Evolutionary conservation across 2,797 vertebrate species (phyloP), one percentile per base, ranked within the genome.

Genomic region (Sebastolobus alascanus): DNA sequence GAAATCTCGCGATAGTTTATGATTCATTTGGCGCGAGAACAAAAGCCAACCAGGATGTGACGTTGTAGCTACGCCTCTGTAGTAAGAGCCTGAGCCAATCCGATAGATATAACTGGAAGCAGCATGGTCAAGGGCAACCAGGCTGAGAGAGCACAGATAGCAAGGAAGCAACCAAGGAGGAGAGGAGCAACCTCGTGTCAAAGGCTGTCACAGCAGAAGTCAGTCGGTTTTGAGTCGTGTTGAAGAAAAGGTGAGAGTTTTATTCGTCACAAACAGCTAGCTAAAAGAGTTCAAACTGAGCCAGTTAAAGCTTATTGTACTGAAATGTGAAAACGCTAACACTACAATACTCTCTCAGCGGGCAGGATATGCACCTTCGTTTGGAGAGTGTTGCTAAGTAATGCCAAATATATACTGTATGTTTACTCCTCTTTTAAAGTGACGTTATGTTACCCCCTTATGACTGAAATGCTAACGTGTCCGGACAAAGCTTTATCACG

Each of bases 191-290:
- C 74, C 76, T 59, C 70, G 85, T 82, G 83, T 78, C 38, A 3
- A 11, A 52, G 22, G 22, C 82, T 54, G 74, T 76, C 38, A 71
- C 3, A 27, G 60, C 78, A 79, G 68, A 67, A 56, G 56, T 12
- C 25, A 60, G 50, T 10, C 6, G 11, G 9, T n/a, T 65, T 65
- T 55, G 18, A 56, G 56, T 61, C 18, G 40, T 40, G 10, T 55
- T 3, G 40, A 65, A 61, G 67, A 77, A 8, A 80, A 87, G 91
- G 90, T 93, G 87, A 83, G 92, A 16, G 14, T 38, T 55, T 58
- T 27, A 27, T 25, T 25, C 1, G 1, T 12, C 1, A 25, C 22
- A 2, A n/a, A 27, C 31, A 22, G 6, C 11, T 27, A 20, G 54
- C 12, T 27, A 0, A 8, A 9, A 0, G 10, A 8, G 9, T 14